A percentile compares a stretch with the other conserved stretches of the same genome.
These are phyloP conservation scores for Brachionus calyciflorus DNA, from an alignment of 1,140 invertebrate species.

Conservation along the genomic window DNA sequence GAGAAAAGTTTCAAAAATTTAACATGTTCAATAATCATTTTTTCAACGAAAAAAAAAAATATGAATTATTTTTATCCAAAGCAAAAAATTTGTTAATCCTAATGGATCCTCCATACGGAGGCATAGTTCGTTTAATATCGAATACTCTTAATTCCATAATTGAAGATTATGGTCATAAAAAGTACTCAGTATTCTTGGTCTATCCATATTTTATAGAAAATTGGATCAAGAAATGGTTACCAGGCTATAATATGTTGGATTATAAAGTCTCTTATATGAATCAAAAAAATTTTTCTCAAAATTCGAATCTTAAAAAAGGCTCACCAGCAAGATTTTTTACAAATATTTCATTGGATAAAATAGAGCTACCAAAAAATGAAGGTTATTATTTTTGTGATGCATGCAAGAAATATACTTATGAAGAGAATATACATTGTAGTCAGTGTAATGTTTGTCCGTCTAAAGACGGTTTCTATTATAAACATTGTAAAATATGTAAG, in stretches of 20 bases:
- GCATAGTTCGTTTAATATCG: background rate
- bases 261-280: conserved; percentile 43
- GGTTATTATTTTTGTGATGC: conserved; percentile 37
- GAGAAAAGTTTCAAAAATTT: background rate
- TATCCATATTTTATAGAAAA: conserved; percentile 47
- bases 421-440: conserved; percentile 24
- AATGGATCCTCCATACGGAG: conserved; percentile 46
- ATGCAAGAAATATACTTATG: conserved; percentile 36
- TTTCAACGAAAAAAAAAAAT: conserved; percentile 1
- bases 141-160: conserved; percentile 18
- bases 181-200: background rate
- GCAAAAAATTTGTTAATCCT: conserved; percentile 32
- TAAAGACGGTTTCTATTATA: conserved; percentile 36
- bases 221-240: conserved; percentile 23
- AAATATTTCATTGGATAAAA: conserved; percentile 3
- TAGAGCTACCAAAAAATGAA: background rate
- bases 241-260: conserved; percentile 24
- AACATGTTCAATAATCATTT: conserved; percentile 45
- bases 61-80: background rate
- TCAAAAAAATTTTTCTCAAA: conserved; percentile 38
- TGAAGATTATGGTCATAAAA: background rate
- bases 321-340: conserved; percentile 42
- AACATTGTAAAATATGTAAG: conserved; percentile 33
- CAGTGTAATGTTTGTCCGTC: conserved; percentile 32
- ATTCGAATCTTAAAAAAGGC: conserved; percentile 11